Conservation (phyloP, 2,113 vertebrate species). For the Oncorhynchus gorbuscha region DNA sequence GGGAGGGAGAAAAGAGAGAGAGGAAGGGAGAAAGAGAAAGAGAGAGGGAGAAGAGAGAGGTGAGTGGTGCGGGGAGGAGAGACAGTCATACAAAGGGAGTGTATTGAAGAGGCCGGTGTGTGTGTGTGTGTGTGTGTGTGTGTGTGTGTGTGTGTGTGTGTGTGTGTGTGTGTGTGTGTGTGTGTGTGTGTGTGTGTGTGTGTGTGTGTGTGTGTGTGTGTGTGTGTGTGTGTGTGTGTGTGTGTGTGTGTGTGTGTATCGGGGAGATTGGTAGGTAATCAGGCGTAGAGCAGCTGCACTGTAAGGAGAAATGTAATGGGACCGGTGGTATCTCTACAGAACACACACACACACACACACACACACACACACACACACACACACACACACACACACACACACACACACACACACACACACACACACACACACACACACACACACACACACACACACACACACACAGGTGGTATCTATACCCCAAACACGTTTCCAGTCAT, state of each 20-base stretch:
- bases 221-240: neutral
- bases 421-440: neutral
- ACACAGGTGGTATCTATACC: neutral
- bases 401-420: neutral
- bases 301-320: conserved; percentile 35
- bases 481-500: too few species aligned
- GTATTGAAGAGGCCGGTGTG: neutral
- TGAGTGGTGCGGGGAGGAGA: neutral
- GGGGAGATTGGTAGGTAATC: conserved; percentile 42
- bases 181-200: neutral
- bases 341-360: neutral
- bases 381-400: neutral
- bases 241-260: neutral
- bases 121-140: neutral
- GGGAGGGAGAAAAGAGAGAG: neutral
- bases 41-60: conserved; percentile 1
- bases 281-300: conserved; percentile 38
- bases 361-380: neutral
- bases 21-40: neutral
- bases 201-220: neutral
- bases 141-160: neutral
- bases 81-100: neutral
- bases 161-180: neutral
- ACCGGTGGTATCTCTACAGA: conserved; percentile 20
- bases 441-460: neutral